Evolutionary conservation across 2,113 vertebrate genomes (phyloP).

Genomic region (Pygoscelis adeliae): DNA sequence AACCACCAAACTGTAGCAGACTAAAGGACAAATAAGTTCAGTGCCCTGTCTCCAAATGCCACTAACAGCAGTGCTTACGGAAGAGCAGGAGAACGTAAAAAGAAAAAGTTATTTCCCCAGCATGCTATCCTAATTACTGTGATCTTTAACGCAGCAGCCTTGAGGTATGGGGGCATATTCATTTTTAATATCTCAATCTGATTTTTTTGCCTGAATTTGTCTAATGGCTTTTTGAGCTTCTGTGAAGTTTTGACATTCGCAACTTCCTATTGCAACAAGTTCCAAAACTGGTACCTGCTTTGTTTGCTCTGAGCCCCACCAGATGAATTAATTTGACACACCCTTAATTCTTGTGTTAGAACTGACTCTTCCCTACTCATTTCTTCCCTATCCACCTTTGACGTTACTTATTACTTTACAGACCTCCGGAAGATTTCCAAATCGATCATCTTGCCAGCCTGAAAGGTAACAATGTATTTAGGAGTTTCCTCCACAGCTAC

Average conservation of each 20-base stretch:
- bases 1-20: neutral
- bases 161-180: neutral
- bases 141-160: neutral
- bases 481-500: neutral
- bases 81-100: neutral
- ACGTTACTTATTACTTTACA: neutral
- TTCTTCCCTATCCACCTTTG: neutral
- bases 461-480: accelerated
- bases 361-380: neutral
- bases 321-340: neutral
- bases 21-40: neutral
- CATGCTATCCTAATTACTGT: neutral
- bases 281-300: neutral
- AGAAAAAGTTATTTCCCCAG: neutral
- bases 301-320: neutral
- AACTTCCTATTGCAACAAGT: neutral
- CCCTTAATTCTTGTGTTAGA: neutral
- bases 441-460: neutral
- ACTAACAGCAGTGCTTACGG: neutral
- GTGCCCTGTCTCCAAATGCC: neutral
- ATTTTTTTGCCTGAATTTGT: neutral
- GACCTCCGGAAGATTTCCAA: neutral
- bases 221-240: neutral
- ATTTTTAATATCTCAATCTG: neutral
- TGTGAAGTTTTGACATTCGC: neutral